Evolutionary conservation across 2,797 vertebrate species (phyloP).

Genomic region (Sebastolobus alascanus): DNA sequence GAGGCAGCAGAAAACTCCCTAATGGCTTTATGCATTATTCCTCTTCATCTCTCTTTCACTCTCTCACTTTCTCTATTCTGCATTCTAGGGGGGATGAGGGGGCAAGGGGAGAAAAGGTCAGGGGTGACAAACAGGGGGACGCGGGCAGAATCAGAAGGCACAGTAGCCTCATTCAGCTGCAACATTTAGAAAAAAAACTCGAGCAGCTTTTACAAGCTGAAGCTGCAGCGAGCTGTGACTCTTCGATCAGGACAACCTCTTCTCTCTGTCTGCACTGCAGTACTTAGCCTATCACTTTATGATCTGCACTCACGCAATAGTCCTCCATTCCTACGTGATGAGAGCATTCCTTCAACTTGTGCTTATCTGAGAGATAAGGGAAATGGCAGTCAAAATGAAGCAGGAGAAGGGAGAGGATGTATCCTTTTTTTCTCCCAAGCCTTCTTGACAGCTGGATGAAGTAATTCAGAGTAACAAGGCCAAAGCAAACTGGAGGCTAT

Average conservation of each 20-base stretch:
- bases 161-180: slow-evolving; percentile 52
- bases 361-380: slow-evolving; percentile 56
- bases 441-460: not conserved
- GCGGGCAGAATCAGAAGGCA: slow-evolving; percentile 24
- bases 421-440: slow-evolving; percentile 1
- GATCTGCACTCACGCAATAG: slow-evolving; percentile 46
- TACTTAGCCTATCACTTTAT: slow-evolving; percentile 60
- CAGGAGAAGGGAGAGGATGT: slow-evolving; percentile 27
- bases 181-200: slow-evolving; percentile 20
- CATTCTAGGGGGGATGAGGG: slow-evolving; percentile 18
- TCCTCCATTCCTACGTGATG: slow-evolving; percentile 45
- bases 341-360: slow-evolving; percentile 41
- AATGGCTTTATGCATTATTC: slow-evolving; percentile 60
- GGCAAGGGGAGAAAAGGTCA: slow-evolving; percentile 57
- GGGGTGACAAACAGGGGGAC: slow-evolving; percentile 41
- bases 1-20: slow-evolving; percentile 65
- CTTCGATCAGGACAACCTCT: slow-evolving; percentile 52
- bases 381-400: slow-evolving; percentile 53
- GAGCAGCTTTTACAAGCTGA: slow-evolving; percentile 45
- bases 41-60: slow-evolving; percentile 47
- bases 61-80: slow-evolving; percentile 21
- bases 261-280: slow-evolving; percentile 74
- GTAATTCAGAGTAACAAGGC: slow-evolving; percentile 16
- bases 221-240: slow-evolving; percentile 62
- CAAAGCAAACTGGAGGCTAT: not conserved